Evolutionary conservation across 2,797 vertebrate species (phyloP), one percentile per base, ranked within the genome.

Genomic region (Gallinago nigripennis): DNA sequence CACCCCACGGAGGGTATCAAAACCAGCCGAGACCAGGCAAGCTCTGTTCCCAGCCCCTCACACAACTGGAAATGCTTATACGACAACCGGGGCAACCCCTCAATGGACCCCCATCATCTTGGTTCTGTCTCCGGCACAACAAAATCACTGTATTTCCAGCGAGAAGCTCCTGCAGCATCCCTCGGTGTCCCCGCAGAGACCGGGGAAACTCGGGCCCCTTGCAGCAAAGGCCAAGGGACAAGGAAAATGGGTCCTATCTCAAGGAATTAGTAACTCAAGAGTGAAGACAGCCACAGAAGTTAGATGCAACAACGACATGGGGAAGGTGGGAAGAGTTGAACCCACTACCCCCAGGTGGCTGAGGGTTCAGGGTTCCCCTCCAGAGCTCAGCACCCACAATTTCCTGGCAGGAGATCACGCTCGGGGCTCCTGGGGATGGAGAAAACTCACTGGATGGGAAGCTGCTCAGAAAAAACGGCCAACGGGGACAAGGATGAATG

Each of bases 391-490:
- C 54, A 8, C 0, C 0, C 5, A 9, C 31, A 4, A 39, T 3
- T 43, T 23, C n/a, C 4, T 0, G 14, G 19, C 2, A 56, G 58
- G 37, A 7, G 3, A 37, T 23, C 30, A 0, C 35, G 8, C 11
- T 6, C 6, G 6, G 24, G 5, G 5, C 12, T 33, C 68, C 21
- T 3, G 4, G 48, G 51, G 46, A n/a, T 9, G 8, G 4, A 54
- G 45, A 50, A 68, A 95, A 10, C 68, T 65, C 87, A 20, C 18
- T 6, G 31, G 12, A 46, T 12, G 8, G 20, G 28, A 2, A 27
- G 24, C 1, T 9, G 30, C 53, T 5, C 58, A 45, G 48, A 57
- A 58, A 50, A 82, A 68, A 60, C 7, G 9, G 14, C 75, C 81
- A 33, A 0, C 0, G 43, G 21, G 54, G 27, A 56, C 43, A n/a